Evolutionary conservation across 2,888 invertebrate species (phyloP).

Genomic region (Taenaris catops): DNA sequence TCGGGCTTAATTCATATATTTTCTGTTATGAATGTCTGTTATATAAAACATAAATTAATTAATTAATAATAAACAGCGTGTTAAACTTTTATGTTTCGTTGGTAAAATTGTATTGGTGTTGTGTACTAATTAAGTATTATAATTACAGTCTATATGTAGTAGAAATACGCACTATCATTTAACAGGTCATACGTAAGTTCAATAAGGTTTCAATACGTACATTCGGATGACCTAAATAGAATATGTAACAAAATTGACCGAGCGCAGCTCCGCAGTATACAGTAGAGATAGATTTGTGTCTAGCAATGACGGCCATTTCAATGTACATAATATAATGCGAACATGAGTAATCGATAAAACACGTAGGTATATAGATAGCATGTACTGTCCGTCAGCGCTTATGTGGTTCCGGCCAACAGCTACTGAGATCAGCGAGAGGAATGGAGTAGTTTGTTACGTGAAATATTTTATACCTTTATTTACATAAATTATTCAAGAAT

Average conservation of each 20-base stretch:
- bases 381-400: constrained; percentile 24
- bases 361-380: constrained; percentile 33
- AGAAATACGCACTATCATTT: too few relatives aligned
- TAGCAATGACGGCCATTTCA: constrained; percentile 36
- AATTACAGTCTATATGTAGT: too few relatives aligned
- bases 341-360: constrained; percentile 48
- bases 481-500: too few relatives aligned
- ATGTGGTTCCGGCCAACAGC: constrained; percentile 6
- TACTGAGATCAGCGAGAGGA: constrained; percentile 11
- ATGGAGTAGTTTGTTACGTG: constrained; percentile 10
- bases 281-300: constrained; percentile 32
- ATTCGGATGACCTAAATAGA: constrained; percentile 34
- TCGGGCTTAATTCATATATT: too few relatives aligned
- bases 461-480: too few relatives aligned
- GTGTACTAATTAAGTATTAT: too few relatives aligned
- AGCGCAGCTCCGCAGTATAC: constrained; percentile 20
- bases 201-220: background rate
- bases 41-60: too few relatives aligned
- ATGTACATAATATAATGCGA: constrained; percentile 33
- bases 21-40: too few relatives aligned
- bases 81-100: too few relatives aligned
- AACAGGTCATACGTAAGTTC: background rate
- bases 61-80: too few relatives aligned
- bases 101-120: too few relatives aligned
- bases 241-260: constrained; percentile 37